Evolutionary conservation across 1,140 invertebrate species (phyloP).

Genomic region (Penaeus indicus): DNA sequence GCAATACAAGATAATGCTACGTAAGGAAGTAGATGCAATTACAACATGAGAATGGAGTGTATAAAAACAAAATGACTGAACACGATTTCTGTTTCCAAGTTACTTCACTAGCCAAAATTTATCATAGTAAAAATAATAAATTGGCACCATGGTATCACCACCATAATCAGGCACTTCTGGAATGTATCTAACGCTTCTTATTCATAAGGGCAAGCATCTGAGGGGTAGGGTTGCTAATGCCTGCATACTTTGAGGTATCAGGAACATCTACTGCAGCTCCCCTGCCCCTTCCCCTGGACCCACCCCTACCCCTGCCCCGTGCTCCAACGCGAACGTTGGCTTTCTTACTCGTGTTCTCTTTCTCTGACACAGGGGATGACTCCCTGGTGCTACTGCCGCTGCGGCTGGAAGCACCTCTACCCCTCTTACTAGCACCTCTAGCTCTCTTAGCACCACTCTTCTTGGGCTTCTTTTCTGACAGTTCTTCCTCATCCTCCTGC

Average conservation of each 20-base stretch:
- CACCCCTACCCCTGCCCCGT: too few species aligned
- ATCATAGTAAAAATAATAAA: too few species aligned
- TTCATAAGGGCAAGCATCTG: slow-evolving; percentile 67
- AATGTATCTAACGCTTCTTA: slow-evolving; percentile 64
- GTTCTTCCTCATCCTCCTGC: slow-evolving; percentile 46
- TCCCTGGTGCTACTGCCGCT: slow-evolving; percentile 50
- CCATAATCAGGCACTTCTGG: too few species aligned
- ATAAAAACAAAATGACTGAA: too few species aligned
- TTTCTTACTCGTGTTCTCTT: slow-evolving; percentile 45
- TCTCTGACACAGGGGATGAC: slow-evolving; percentile 17
- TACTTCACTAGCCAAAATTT: too few species aligned
- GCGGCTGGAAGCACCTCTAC: slow-evolving; percentile 59
- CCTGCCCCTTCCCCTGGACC: too few species aligned
- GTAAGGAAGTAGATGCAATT: too few species aligned
- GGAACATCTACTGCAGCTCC: not conserved
- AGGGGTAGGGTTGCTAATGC: slow-evolving; percentile 67
- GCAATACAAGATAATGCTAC: too few species aligned
- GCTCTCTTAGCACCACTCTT: not conserved
- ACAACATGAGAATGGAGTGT: too few species aligned
- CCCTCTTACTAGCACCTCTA: slow-evolving; percentile 58
- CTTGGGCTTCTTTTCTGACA: not conserved
- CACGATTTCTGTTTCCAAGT: too few species aligned
- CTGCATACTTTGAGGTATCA: slow-evolving; percentile 41
- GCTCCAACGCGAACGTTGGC: slow-evolving; percentile 40
- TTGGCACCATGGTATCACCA: too few species aligned